Evolutionary conservation across 92 coral and sea anemone species (phyloP), one percentile per base, ranked within the genome.

Genomic region (Porites rus): DNA sequence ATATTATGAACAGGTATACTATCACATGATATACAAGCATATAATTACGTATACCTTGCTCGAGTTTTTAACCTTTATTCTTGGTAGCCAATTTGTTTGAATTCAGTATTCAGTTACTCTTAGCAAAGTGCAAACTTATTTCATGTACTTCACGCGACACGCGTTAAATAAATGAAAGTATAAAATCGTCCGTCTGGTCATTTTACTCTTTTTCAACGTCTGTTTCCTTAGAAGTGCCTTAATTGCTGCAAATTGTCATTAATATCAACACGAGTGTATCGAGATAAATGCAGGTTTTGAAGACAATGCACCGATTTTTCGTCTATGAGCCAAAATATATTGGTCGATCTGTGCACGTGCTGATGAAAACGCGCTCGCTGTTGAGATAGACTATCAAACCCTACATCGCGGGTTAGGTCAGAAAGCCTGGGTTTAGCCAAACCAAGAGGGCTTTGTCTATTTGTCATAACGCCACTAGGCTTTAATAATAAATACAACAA

Each of bases 201-300:
- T 6, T 70, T 31, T 16, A 3, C 59, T 63, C 46, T 3, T 78
- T 60, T 82, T 38, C 14, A 82, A 82, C 61, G 46, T 62, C 46
- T 73, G 86, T 43, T 73, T 72, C n/a, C 31, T 7, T 4, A 74
- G 79, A 83, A 73, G 80, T 31, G 74, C 52, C 69, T 83, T 73
- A 83, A 83, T 83, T 73, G 80, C 25, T 22, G 80, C 59, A 83
- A 83, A 83, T 83, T 83, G 80, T 53, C n/a, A 21, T 20, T 70
- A 62, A 83, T 74, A 73, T 83, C 79, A 73, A 73, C 52, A 51
- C 62, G 59, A 50, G 56, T 72, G 87, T 83, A 83, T 83, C 87
- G 87, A 73, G 65, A 83, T 83, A 83, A 82, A 65, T 83, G 79
- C 31, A 21, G 51, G 16, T 62, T 11, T 20, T 59, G 13, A 38